These are phyloP conservation scores for Melanotaenia trifasciata DNA, from an alignment of 2,797 vertebrate genomes.

Conservation along the genomic window DNA sequence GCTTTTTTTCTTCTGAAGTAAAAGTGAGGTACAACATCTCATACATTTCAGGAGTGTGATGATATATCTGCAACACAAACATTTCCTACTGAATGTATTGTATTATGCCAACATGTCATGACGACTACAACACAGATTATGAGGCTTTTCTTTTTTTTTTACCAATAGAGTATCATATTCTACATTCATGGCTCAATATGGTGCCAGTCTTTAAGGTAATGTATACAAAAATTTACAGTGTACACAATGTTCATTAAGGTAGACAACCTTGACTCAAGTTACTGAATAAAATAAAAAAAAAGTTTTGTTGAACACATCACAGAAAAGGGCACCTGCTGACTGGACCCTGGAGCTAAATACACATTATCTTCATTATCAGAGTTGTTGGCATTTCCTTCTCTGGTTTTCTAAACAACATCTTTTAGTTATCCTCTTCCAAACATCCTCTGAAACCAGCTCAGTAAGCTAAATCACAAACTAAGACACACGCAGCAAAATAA, in stretches of 20 bases:
- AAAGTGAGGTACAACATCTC: constrained; percentile 40
- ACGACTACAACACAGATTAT: constrained; percentile 64
- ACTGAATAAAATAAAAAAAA: constrained; percentile 35
- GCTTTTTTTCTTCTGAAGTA: constrained; percentile 12
- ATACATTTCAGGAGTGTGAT: constrained; percentile 44
- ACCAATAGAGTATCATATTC: constrained; percentile 56
- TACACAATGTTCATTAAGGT: constrained; percentile 49
- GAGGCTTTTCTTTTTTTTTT: constrained; percentile 27
- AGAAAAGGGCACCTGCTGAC: constrained; percentile 36
- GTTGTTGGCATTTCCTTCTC: constrained; percentile 10
- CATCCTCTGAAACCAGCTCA: constrained; percentile 55
- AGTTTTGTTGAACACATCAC: constrained; percentile 50
- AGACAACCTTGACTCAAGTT: constrained; percentile 38
- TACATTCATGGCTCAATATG: constrained; percentile 75
- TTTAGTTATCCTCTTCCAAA: constrained; percentile 30
- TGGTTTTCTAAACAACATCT: constrained; percentile 7
- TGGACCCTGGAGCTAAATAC: constrained; percentile 46
- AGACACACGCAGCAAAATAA: constrained; percentile 58
- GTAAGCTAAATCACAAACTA: constrained; percentile 46
- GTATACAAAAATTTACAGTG: constrained; percentile 72
- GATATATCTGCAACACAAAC: constrained; percentile 32
- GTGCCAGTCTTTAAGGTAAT: constrained; percentile 64
- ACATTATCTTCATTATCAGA: constrained; percentile 34
- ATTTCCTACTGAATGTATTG: constrained; percentile 36
- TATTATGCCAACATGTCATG: constrained; percentile 52